Base-by-base conservation (phyloP, 92 coral and sea anemone genomes). In the Montipora capitata region DNA sequence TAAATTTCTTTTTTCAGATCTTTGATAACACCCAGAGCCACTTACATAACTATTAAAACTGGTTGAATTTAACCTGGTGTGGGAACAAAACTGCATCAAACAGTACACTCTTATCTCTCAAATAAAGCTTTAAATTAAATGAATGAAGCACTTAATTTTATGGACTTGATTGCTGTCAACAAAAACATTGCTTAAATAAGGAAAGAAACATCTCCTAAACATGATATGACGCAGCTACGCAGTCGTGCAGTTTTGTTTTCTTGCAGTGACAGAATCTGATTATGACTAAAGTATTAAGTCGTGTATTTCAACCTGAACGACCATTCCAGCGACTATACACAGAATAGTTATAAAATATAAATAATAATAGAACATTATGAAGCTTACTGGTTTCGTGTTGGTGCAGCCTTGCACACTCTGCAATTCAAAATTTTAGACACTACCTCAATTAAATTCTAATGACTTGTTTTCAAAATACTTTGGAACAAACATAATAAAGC, bases 161-260 rank as follows among this genome's bases (percentile, higher is more conserved):
- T 68, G 74, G 17, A 68, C 74, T 68, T 6, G 27, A 68, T 40
- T 70, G 39, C 40, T 70, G 76, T 70, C 49, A 52, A 27, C 76
- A 70, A 35, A 70, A 70, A 70, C 54, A 70, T 51, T 70, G 76
- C 76, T 40, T 8, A 70, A 70, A 38, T 70, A 40, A 70, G 76
- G 39, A 70, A 70, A 9, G 49, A 70, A 70, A 70, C 76, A 70
- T 10, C 76, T 70, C 48, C 51, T 27, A 10, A 16, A 10, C 54
- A 41, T 39, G 48, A 38, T 70, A 38, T 70, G 76, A 27, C 35
- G 35, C 76, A 38, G 76, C 76, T 10, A n/a, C 45, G 51, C 35
- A 70, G 45, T 70, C 49, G 54, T 15, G 49, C 48, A 70, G 40
- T 27, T 15, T 6, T 11, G 5, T 70, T 70, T 43, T 70, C 51